phyloP scores from a whole-genome alignment of 2,888 invertebrate species.

The Hoplodrina blanda region DNA sequence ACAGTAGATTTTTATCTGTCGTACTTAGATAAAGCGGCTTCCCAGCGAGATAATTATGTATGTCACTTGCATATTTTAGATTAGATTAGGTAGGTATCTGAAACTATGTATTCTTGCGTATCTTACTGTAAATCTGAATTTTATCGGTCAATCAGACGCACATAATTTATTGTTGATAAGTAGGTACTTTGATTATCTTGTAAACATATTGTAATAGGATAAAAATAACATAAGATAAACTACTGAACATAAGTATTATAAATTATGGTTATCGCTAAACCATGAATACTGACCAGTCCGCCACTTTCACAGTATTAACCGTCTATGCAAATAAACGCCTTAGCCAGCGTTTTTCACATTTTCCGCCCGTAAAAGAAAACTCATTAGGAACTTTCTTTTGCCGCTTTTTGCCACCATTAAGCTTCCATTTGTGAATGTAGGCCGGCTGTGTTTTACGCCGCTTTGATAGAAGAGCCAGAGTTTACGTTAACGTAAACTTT shows the following conservation, averaged over 20 bases:
- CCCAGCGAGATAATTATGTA: slow-evolving; percentile 19
- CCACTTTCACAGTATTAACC: slow-evolving; percentile 6
- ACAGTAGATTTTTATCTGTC: slow-evolving; percentile 1
- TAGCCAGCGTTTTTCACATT: slow-evolving; percentile 35
- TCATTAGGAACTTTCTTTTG: slow-evolving; percentile 59
- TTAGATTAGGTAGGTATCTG: slow-evolving; percentile 38
- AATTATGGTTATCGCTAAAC: not conserved
- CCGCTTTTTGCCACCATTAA: slow-evolving; percentile 32
- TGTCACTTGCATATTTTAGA: slow-evolving; percentile 41
- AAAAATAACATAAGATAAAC: not conserved
- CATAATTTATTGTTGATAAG: not conserved
- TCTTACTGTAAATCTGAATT: slow-evolving; percentile 12
- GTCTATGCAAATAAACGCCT: slow-evolving; percentile 41
- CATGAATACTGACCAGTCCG: slow-evolving; percentile 2
- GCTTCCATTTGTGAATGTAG: slow-evolving; percentile 44
- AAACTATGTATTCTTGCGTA: slow-evolving; percentile 2
- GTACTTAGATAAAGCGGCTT: not conserved
- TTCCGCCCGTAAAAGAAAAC: slow-evolving; percentile 55
- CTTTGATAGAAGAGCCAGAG: slow-evolving; percentile 27
- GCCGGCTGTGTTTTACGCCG: slow-evolving; percentile 32
- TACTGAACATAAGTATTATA: not conserved
- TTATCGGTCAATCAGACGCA: not conserved
- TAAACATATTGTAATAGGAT: not conserved
- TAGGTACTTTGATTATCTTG: not conserved
- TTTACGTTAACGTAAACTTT: slow-evolving; percentile 21